These are phyloP conservation scores for Perdita meconis DNA, from an alignment of 2,888 invertebrate genomes.

Conservation along the genomic window DNA sequence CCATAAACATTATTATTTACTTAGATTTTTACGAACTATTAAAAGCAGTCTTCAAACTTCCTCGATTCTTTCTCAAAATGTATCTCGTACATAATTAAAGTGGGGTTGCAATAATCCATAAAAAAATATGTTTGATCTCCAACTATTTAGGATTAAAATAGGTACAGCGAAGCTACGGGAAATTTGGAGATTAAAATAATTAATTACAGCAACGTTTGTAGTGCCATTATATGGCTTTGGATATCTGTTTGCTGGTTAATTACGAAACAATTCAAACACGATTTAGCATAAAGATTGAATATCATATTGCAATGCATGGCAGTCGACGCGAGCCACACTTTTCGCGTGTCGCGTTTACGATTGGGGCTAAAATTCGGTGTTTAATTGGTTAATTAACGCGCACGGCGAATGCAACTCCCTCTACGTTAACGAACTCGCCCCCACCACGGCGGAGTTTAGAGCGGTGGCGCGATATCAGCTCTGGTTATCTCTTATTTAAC, in stretches of 20 bases:
- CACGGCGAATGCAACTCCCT: background rate
- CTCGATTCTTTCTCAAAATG: too few species aligned
- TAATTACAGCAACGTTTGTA: background rate
- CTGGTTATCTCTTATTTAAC: conserved; percentile 81
- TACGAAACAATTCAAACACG: background rate
- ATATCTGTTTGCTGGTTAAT: background rate
- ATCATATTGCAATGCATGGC: background rate
- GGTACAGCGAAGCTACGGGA: background rate
- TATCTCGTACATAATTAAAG: background rate
- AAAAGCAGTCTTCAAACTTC: too few species aligned
- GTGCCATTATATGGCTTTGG: background rate
- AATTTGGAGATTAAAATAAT: background rate
- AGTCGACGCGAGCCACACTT: background rate
- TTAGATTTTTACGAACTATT: too few species aligned
- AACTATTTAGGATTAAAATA: background rate
- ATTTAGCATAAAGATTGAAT: conserved; percentile 1
- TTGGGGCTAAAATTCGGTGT: conserved; percentile 37
- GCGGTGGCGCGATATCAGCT: conserved; percentile 68
- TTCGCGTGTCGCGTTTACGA: background rate
- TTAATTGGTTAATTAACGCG: conserved; percentile 68
- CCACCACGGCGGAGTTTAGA: conserved; percentile 41
- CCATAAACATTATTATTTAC: too few species aligned
- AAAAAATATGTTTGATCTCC: background rate
- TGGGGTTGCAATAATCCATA: background rate
- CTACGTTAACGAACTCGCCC: conserved; percentile 64